A percentile compares a stretch with the other conserved stretches of the same genome.
Evolutionary conservation across 2,113 vertebrate species (phyloP).

Genomic region (Ammodytes marinus): DNA sequence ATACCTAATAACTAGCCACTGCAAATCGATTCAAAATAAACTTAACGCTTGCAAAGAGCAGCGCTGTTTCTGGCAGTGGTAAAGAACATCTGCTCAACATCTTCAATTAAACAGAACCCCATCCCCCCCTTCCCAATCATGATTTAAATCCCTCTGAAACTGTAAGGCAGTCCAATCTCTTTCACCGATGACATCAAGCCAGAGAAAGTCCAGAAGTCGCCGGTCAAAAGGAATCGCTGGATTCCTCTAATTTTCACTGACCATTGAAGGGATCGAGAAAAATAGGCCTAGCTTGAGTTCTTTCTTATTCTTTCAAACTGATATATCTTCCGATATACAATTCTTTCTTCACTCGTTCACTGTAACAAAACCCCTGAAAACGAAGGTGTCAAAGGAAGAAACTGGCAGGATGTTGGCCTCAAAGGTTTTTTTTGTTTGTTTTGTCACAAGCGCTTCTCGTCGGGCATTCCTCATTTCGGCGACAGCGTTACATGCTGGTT

Average conservation of each 20-base stretch:
- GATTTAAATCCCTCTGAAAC: slow-evolving; percentile 81
- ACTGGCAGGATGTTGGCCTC: slow-evolving; percentile 16
- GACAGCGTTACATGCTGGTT: slow-evolving; percentile 70
- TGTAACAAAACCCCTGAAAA: slow-evolving; percentile 44
- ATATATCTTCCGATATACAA: slow-evolving; percentile 21
- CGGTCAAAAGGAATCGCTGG: slow-evolving; percentile 52
- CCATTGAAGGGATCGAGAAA: slow-evolving; percentile 5
- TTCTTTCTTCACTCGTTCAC: slow-evolving; percentile 33
- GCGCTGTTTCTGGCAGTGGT: slow-evolving; percentile 76
- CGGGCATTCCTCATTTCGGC: slow-evolving; percentile 37
- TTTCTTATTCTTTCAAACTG: slow-evolving; percentile 38
- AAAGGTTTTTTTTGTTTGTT: slow-evolving; percentile 23
- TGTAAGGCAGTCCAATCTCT: slow-evolving; percentile 85
- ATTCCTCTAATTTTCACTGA: slow-evolving; percentile 61
- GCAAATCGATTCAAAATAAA: slow-evolving; percentile 66
- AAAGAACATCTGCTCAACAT: slow-evolving; percentile 76
- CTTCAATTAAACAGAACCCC: slow-evolving; percentile 47
- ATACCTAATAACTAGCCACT: slow-evolving; percentile 64
- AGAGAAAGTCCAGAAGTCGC: slow-evolving; percentile 47
- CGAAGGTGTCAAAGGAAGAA: slow-evolving; percentile 35
- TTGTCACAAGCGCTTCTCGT: slow-evolving; percentile 44
- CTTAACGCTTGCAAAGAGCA: slow-evolving; percentile 42
- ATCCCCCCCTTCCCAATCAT: slow-evolving; percentile 13
- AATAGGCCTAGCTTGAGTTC: slow-evolving; percentile 4
- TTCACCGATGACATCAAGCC: slow-evolving; percentile 68